phyloP scores from a whole-genome alignment of 2,113 vertebrate species.

The Sylvia atricapilla region DNA sequence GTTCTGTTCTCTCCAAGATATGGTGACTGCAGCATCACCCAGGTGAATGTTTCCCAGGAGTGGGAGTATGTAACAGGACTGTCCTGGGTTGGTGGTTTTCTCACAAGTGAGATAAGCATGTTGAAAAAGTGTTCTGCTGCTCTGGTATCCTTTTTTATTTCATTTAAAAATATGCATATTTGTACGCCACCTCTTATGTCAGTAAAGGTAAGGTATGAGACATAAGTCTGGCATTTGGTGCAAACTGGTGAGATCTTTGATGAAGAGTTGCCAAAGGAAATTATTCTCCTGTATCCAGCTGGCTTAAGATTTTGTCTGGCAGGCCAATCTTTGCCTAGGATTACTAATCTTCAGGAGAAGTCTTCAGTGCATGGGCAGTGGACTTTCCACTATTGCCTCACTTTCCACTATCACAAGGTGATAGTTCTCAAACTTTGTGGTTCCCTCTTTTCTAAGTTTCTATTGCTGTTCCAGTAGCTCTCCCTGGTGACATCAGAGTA shows the following conservation, averaged over 20 bases:
- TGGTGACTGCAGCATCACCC: fast-evolving
- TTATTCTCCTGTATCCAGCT: not conserved
- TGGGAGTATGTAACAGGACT: not conserved
- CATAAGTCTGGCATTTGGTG: not conserved
- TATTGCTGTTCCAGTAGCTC: not conserved
- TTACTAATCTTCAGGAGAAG: not conserved
- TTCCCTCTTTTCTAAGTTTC: not conserved
- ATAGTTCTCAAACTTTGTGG: not conserved
- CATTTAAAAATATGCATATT: not conserved
- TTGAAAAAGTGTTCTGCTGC: not conserved
- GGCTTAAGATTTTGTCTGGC: not conserved
- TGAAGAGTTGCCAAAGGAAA: not conserved
- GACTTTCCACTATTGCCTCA: not conserved
- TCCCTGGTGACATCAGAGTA: not conserved
- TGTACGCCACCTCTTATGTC: not conserved
- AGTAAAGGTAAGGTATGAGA: not conserved
- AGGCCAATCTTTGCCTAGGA: not conserved
- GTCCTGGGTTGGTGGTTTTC: not conserved
- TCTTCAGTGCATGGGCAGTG: not conserved
- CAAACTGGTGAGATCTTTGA: not conserved
- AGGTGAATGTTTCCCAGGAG: not conserved
- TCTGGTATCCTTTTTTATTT: not conserved
- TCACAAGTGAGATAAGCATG: not conserved
- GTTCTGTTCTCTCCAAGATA: not conserved
- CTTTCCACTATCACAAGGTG: not conserved